Evolutionary conservation across 2,888 invertebrate genomes (phyloP), one percentile per base, ranked within the genome.

Genomic region (Dorcus hopei): DNA sequence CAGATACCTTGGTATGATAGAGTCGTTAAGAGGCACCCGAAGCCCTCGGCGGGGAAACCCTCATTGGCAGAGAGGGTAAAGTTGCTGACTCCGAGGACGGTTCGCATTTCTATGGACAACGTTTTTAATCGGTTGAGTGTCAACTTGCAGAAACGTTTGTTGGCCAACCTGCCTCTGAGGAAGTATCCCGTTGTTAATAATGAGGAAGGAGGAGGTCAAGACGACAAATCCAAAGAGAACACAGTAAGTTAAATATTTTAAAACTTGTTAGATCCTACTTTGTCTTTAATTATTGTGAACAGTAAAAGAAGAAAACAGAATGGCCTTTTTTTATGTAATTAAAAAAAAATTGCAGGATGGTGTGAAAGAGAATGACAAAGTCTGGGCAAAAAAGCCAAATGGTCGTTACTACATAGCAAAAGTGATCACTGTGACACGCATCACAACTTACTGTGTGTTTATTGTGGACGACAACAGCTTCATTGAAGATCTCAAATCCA

Each of bases 341-440:
- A 14, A 14, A 14, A 14, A 14, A 14, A 14, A 14, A 14, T 50
- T 41, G 16, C 38, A 56, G 56, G 38, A 49, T 3, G 33, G 48
- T 3, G 45, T 64, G 19, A 40, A 61, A 3, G 23, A 49, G 16
- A 42, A 68, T 2, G 80, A 81, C 55, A 70, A 68, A n/a, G 85
- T 87, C 3, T 84, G 85, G 80, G 87, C 85, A 0, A 85, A 82
- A 65, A 85, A 87, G 73, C 80, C 80, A 54, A 86, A 85, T 64
- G 80, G 78, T 2, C 79, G 86, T 45, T 87, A 82, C 71, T 86
- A 87, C 70, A 76, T 80, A 61, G 84, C 82, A 9, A 79, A 75
- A 59, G 80, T 88, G 7, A 68, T 74, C 2, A 78, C 80, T 9
- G 79, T 82, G 9, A 74, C 77, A 11, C 74, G 77, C 19, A 80